Conservation (phyloP, 2,113 vertebrate genomes). For the Ascaphus truei region DNA sequence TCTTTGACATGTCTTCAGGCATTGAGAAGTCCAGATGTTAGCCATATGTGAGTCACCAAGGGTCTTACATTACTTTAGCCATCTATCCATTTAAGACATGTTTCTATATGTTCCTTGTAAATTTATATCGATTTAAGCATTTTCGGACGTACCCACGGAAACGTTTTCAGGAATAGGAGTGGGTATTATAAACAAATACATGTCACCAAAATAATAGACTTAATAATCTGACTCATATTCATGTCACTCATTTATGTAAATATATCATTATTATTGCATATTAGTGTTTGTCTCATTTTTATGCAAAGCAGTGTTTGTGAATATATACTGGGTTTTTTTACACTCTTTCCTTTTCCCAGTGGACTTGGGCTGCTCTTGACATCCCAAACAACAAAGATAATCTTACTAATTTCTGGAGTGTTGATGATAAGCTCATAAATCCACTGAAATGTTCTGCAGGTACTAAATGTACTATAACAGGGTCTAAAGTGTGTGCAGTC, state of each 20-base stretch:
- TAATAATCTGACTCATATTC: neutral
- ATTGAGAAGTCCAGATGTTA: neutral
- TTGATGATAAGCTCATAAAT: too few relatives aligned
- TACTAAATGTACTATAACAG: too few relatives aligned
- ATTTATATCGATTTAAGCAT: too few relatives aligned
- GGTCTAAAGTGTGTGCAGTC: too few relatives aligned
- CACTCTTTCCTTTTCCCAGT: neutral
- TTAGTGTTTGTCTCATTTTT: neutral
- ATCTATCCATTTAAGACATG: neutral
- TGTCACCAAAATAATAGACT: too few relatives aligned
- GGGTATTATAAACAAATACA: too few relatives aligned
- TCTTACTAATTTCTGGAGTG: too few relatives aligned
- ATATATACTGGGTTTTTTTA: neutral
- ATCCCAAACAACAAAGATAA: too few relatives aligned
- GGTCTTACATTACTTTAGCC: neutral
- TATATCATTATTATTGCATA: neutral
- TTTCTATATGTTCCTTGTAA: neutral
- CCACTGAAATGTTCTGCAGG: too few relatives aligned
- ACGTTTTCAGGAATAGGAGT: too few relatives aligned
- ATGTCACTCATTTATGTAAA: neutral
- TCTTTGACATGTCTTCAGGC: neutral
- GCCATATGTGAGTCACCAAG: constrained; percentile 5
- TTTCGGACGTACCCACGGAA: too few relatives aligned
- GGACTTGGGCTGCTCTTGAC: neutral
- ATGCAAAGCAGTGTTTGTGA: neutral